phyloP scores from a whole-genome alignment of 2,888 invertebrate genomes.

The Caenorhabditis wallacei region DNA sequence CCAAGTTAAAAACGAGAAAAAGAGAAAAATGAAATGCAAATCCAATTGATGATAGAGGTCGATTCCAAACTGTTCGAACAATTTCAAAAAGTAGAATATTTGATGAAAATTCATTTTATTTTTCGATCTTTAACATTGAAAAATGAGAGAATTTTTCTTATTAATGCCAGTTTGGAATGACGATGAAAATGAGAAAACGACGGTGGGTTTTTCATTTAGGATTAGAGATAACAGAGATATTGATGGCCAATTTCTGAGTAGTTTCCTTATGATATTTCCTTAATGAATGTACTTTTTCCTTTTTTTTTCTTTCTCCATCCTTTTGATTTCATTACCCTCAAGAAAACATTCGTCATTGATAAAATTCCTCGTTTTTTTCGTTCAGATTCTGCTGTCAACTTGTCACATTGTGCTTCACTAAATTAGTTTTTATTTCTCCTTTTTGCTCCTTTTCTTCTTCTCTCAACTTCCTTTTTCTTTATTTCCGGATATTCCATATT shows the following conservation, averaged over 20 bases:
- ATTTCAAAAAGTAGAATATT: slow-evolving; percentile 14
- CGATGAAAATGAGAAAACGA: slow-evolving; percentile 5
- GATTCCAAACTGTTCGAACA: slow-evolving; percentile 15
- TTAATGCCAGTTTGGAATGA: slow-evolving; percentile 35
- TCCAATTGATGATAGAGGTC: slow-evolving; percentile 3
- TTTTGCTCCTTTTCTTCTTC: slow-evolving; percentile 9
- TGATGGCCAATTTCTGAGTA: too few species aligned
- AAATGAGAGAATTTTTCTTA: slow-evolving; percentile 40
- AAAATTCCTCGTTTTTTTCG: slow-evolving; percentile 9
- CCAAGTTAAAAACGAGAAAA: background rate
- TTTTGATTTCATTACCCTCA: background rate
- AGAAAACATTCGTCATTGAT: background rate
- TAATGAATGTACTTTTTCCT: background rate
- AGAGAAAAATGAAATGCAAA: slow-evolving; percentile 27
- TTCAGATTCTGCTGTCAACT: slow-evolving; percentile 36
- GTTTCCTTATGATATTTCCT: too few species aligned
- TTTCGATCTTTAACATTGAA: background rate
- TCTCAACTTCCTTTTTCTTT: slow-evolving; percentile 23
- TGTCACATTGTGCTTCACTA: slow-evolving; percentile 28
- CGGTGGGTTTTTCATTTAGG: background rate
- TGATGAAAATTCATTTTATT: background rate
- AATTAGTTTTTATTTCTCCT: slow-evolving; percentile 36
- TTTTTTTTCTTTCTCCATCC: background rate
- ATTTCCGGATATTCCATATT: slow-evolving; percentile 1
- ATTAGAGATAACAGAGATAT: too few species aligned